Evolutionary conservation across 2,113 vertebrate species (phyloP), one percentile per base, ranked within the genome.

Genomic region (Dasyprocta punctata): DNA sequence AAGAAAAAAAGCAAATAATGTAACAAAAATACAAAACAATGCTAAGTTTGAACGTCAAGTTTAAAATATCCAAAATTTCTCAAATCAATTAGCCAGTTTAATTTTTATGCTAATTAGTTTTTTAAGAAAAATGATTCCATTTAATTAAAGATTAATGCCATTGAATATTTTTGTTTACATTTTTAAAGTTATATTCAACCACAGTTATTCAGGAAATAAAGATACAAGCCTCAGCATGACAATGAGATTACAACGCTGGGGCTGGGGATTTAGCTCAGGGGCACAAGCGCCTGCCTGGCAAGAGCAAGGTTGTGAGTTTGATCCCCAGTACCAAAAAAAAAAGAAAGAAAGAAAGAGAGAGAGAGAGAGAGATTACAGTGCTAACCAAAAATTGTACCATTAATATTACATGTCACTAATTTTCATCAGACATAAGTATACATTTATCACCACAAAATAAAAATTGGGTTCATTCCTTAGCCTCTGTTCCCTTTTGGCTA

Each of bases 111-210:
- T 71, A 71, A 77, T 38, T 90, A 36, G 16, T 54, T 93, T 93
- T 90, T 82, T 16, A 44, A 65, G 17, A 60, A 82, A 84, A 93
- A 89, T n/a, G 6, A 82, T 58, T 88, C 2, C 47, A 81, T 84
- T 90, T 90, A 75, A 84, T 87, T 71, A 94, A 94, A 67, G 19
- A 83, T 54, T 73, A 92, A 89, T 90, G 20, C 13, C 17, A 71
- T 60, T 41, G 41, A 95, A 87, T 26, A 71, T 61, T 78, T 71
- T 65, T 83, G 65, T 96, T 86, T 80, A 80, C 20, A 83, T 54
- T 63, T 80, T 69, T 87, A 54, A 89, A 96, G 86, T 58, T 77
- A 11, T 92, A 19, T n/a, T 38, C 20, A 91, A 94, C 56, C 61
- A 36, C 36, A n/a, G 24, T 65, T 82, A 61, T 4, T 41, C 0